A percentile compares a stretch with the other conserved stretches of the same genome.
Conservation (phyloP, 2,797 vertebrate species). For the Pogoniulus pusillus region DNA sequence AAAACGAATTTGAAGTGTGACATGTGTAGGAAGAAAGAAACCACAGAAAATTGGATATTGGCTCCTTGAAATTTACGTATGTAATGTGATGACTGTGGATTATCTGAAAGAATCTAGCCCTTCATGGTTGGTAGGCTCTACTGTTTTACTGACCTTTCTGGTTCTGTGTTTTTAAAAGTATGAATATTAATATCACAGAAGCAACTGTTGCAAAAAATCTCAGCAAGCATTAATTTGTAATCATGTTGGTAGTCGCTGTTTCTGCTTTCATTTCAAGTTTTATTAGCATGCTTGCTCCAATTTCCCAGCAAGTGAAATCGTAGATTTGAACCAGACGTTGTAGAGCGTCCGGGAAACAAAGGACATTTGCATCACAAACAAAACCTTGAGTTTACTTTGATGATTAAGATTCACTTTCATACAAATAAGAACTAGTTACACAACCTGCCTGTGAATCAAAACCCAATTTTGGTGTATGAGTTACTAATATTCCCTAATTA, state of each 20-base stretch:
- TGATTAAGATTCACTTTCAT: not conserved
- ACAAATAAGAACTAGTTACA: not conserved
- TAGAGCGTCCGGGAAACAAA: not conserved
- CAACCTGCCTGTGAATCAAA: not conserved
- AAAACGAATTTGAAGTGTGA: slow-evolving; percentile 70
- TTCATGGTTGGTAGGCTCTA: slow-evolving; percentile 59
- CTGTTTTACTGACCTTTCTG: slow-evolving; percentile 42
- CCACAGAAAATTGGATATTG: slow-evolving; percentile 62
- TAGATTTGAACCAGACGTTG: not conserved
- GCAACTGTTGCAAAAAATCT: not conserved
- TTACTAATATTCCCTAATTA: not conserved
- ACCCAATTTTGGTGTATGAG: not conserved
- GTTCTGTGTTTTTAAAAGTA: slow-evolving; percentile 41
- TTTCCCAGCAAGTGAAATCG: not conserved
- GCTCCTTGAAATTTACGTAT: slow-evolving; percentile 65
- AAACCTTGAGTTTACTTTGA: not conserved
- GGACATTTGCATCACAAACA: not conserved
- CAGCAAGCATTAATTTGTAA: not conserved
- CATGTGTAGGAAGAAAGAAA: slow-evolving; percentile 48
- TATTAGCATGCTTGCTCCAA: not conserved
- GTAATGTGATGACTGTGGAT: slow-evolving; percentile 49
- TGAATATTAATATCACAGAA: slow-evolving; percentile 38
- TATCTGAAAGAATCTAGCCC: slow-evolving; percentile 55
- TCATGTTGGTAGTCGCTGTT: not conserved
- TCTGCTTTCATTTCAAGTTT: not conserved